Percentiles rank a stretch among this genome's conserved stretches.
Conservation (phyloP, 2,797 vertebrate genomes). For the Atherinosoma microstoma region DNA sequence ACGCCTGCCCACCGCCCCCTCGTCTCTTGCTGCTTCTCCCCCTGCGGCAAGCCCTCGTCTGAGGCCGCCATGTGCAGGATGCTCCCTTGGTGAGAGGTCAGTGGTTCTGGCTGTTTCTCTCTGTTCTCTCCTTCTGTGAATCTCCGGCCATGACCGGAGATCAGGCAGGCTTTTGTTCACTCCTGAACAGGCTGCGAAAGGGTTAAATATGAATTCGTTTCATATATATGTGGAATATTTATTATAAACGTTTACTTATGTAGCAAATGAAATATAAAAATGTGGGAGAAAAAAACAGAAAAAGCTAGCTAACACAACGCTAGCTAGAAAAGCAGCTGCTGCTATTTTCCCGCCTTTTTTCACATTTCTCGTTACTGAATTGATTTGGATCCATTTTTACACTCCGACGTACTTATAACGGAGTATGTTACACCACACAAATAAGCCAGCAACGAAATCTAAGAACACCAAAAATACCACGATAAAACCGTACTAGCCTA, state of each 20-base stretch:
- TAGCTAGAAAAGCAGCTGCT: background rate
- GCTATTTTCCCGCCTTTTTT: background rate
- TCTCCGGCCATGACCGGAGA: conserved; percentile 45
- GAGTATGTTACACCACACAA: background rate
- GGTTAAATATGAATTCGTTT: conserved; percentile 44
- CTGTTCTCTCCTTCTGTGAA: conserved; percentile 48
- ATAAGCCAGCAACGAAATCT: background rate
- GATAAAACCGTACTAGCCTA: background rate
- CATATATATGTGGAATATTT: too few species aligned
- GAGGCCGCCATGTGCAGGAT: conserved; percentile 53
- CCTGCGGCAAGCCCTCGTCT: conserved; percentile 35
- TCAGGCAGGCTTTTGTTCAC: conserved; percentile 52
- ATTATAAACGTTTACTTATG: too few species aligned
- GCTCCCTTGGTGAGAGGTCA: conserved; percentile 68
- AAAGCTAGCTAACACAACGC: background rate
- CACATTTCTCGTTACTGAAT: background rate
- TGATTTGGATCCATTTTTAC: background rate
- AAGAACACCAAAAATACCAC: background rate
- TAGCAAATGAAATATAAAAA: background rate
- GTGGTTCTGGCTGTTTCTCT: conserved; percentile 59
- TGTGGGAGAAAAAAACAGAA: background rate
- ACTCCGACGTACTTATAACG: background rate
- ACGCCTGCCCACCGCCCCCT: conserved; percentile 22
- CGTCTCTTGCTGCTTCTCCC: conserved; percentile 24
- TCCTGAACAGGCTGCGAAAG: conserved; percentile 33